Conservation (phyloP, 2,888 invertebrate species). For the Meganola albula region DNA sequence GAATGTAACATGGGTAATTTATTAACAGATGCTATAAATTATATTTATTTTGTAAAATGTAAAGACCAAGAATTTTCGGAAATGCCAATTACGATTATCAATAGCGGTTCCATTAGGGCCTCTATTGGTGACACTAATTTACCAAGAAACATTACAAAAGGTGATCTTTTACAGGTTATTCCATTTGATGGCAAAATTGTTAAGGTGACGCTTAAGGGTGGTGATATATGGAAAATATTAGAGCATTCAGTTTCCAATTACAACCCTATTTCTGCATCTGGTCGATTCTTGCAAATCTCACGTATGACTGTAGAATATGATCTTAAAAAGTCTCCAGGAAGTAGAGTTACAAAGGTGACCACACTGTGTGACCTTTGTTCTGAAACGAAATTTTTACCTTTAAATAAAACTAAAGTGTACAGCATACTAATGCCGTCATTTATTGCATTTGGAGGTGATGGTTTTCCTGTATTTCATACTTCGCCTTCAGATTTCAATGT, state of each 20-base stretch:
- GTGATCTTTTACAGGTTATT: constrained; percentile 83
- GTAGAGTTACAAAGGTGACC: constrained; percentile 79
- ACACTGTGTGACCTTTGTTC: constrained; percentile 83
- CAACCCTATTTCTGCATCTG: constrained; percentile 70
- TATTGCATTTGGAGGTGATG: constrained; percentile 85
- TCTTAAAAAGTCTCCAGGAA: constrained; percentile 75
- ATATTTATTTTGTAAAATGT: constrained; percentile 71
- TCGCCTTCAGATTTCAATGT: constrained; percentile 43
- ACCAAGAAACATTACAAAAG: constrained; percentile 78
- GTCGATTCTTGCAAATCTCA: constrained; percentile 90
- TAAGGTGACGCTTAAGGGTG: constrained; percentile 81
- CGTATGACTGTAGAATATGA: constrained; percentile 86
- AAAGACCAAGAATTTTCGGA: constrained; percentile 83
- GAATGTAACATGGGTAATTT: constrained; percentile 94
- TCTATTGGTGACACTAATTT: constrained; percentile 69
- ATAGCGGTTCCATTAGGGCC: constrained; percentile 86
- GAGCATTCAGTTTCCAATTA: constrained; percentile 80
- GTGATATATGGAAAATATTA: constrained; percentile 78
- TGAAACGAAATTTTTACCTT: constrained; percentile 74
- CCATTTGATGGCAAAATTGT: constrained; percentile 87
- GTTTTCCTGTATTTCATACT: constrained; percentile 74
- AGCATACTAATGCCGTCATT: constrained; percentile 81
- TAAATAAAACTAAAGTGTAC: constrained; percentile 78
- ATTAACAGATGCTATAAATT: constrained; percentile 85
- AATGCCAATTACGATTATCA: constrained; percentile 84